Percentiles rank a stretch among this genome's conserved stretches.
phyloP scores from a whole-genome alignment of 2,113 vertebrate genomes.

The Rhinolophus sinicus region DNA sequence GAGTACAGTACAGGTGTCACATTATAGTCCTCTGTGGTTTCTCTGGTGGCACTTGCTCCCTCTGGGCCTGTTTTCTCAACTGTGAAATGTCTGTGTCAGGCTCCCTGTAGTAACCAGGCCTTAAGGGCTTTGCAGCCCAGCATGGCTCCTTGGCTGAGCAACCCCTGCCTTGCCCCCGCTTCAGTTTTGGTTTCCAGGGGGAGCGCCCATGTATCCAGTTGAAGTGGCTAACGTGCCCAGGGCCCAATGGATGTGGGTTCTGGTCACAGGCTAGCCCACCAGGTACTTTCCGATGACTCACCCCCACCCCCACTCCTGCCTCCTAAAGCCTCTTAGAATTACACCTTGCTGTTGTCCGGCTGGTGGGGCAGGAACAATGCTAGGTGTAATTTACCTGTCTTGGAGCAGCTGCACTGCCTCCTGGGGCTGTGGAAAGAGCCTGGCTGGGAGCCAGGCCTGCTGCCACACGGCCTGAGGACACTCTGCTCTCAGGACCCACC shows the following conservation, averaged over 20 bases:
- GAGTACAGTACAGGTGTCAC: not conserved
- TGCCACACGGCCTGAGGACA: too few relatives aligned
- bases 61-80: constrained; percentile 18
- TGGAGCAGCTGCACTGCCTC: not conserved
- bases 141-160: not conserved
- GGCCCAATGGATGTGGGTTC: not conserved
- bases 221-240: not conserved
- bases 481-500: not conserved
- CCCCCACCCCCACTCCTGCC: not conserved
- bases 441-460: not conserved
- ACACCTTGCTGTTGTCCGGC: not conserved
- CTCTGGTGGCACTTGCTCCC: not conserved
- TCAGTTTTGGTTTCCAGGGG: not conserved
- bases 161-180: not conserved
- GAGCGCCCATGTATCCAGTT: not conserved
- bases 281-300: not conserved
- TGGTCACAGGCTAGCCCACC: not conserved
- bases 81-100: not conserved
- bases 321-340: constrained; percentile 52
- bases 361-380: not conserved
- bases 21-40: not conserved
- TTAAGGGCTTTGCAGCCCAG: not conserved
- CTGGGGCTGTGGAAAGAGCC: constrained; percentile 14
- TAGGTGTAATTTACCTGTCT: constrained; percentile 26
- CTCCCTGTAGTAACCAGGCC: not conserved